Base-by-base conservation (phyloP, 2,113 vertebrate species). In the Rousettus leschenaultii region DNA sequence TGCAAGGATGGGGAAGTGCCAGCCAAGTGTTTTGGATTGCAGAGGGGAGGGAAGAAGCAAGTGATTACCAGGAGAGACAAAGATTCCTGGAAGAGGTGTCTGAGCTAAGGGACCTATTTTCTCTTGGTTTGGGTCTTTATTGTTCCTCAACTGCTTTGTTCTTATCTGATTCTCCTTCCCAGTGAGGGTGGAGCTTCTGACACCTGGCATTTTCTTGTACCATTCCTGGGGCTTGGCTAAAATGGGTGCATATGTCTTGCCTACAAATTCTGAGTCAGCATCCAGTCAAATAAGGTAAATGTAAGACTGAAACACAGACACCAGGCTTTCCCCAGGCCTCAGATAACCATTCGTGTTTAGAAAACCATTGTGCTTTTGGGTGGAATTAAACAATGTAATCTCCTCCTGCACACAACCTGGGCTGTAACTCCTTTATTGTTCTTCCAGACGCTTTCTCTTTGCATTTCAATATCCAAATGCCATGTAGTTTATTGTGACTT, bases 371-470 rank as follows among this genome's bases (percentile, higher is more conserved):
- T 74, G 63, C 43, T 66, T 94, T 74, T 38, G 55, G 86, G 63
- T 77, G 45, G 70, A 73, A 63, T 66, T n/a, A 84, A n/a, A 75
- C 79, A 82, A 28, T n/a, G 78, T 43, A 55, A 85, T 88, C 83
- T 93, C 55, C 86, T 63, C 95, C 75, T 13, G 33, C 70, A 40
- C 3, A 1, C 38, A 77, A 30, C 61, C 74, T 51, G 22, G 1
- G 33, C 75, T 85, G 30, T 28, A 14, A 65, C 24, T 74, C 70
- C 66, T 80, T 71, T 48, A 48, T 38, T 70, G 85, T 73, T 48
- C 91, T 84, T 40, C 21, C 6, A 89, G 88, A 89, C 55, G 48
- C 74, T 86, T 93, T 89, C 91, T 86, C 95, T 96, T 89, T 92
- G 91, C 91, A 73, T 92, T 80, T 94, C 91, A 83, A 79, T 48